Percentiles rank a stretch among this genome's conserved stretches.
Conservation (phyloP, 2,888 invertebrate species). For the Meiosimyza platycephala region DNA sequence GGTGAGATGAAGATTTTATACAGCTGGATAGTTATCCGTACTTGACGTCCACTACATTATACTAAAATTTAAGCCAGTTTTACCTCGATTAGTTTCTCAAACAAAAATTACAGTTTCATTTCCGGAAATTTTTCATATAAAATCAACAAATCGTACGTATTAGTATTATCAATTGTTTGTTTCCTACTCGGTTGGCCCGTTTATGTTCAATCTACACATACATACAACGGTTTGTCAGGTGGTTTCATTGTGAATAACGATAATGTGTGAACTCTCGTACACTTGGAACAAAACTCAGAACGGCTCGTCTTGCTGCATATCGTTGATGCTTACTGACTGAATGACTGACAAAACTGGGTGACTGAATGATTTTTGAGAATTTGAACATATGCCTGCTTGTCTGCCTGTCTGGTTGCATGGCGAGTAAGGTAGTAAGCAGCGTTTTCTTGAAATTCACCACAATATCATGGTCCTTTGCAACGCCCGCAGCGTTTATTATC, state of each 20-base stretch:
- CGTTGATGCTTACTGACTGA: slow-evolving; percentile 1
- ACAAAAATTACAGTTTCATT: no score
- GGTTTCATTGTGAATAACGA: slow-evolving; percentile 14
- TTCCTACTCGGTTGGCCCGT: no score
- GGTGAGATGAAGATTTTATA: no score
- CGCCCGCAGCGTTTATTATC: background rate
- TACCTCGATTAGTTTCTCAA: no score
- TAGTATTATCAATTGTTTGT: no score
- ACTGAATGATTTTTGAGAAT: slow-evolving; percentile 13
- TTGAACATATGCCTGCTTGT: slow-evolving; percentile 4
- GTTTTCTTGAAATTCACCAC: background rate
- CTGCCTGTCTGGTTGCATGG: no score
- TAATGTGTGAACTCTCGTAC: slow-evolving; percentile 15
- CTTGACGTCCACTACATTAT: no score
- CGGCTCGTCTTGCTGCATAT: background rate
- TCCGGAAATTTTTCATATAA: no score
- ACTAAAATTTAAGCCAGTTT: no score
- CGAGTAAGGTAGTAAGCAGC: background rate
- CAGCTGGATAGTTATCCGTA: no score
- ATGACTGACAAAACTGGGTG: background rate
- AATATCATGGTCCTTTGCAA: background rate
- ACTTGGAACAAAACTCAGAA: background rate
- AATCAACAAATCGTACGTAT: no score
- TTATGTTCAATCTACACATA: background rate
- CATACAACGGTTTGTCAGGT: slow-evolving; percentile 8